phyloP scores from a whole-genome alignment of 2,113 vertebrate species.

The Tragulus kanchil region DNA sequence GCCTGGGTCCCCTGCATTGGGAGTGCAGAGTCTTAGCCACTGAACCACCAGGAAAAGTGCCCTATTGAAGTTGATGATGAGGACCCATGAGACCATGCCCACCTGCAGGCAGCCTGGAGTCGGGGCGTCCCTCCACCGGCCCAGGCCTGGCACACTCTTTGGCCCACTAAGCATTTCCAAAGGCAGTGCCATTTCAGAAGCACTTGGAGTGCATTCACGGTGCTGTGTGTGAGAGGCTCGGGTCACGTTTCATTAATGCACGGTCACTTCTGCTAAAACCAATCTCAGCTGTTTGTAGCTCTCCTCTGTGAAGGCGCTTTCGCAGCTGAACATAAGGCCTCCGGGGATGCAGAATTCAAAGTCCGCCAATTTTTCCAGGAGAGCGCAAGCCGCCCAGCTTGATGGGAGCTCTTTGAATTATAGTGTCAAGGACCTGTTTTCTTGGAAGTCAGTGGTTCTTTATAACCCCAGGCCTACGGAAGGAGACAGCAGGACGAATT shows the following conservation, averaged over 20 bases:
- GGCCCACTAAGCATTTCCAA: not conserved
- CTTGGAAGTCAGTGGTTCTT: not conserved
- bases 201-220: fast-evolving
- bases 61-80: not conserved
- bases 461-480: not conserved
- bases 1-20: not conserved
- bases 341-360: no score
- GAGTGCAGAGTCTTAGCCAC: not conserved
- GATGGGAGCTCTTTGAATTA: not conserved
- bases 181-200: fast-evolving
- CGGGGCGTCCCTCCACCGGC: fast-evolving
- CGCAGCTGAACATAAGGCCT: not conserved
- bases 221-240: fast-evolving
- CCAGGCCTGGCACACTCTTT: fast-evolving
- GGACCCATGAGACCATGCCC: not conserved
- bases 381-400: fast-evolving
- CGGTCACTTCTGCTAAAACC: not conserved
- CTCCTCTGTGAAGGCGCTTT: not conserved
- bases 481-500: not conserved
- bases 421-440: not conserved
- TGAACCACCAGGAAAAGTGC: not conserved
- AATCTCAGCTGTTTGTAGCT: not conserved
- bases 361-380: not conserved
- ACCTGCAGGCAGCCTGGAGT: not conserved
- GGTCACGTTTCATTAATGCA: fast-evolving